These are phyloP conservation scores for Osmoderma eremita DNA, from an alignment of 2,888 invertebrate genomes.

Conservation along the genomic window DNA sequence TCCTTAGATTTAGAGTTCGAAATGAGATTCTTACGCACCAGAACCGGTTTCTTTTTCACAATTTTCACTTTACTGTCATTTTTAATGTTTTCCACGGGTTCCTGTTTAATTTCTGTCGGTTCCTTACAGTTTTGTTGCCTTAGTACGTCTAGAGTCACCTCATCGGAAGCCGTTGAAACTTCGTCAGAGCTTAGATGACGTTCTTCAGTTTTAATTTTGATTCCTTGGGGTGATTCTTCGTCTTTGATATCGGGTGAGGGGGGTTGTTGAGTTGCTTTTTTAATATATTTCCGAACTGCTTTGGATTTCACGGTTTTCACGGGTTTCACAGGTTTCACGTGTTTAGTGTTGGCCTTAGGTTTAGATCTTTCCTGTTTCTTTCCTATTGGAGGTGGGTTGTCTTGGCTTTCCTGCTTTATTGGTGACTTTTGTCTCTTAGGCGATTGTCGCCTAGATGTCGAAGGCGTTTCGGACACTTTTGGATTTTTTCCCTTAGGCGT, in stretches of 20 bases:
- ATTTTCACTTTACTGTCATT: not conserved
- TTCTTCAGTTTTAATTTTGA: slow-evolving; percentile 37
- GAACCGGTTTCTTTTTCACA: slow-evolving; percentile 7
- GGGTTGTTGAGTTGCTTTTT: slow-evolving; percentile 20
- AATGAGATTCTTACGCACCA: slow-evolving; percentile 40
- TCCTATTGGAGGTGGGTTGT: not conserved
- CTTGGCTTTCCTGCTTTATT: slow-evolving; percentile 52
- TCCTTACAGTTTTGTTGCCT: slow-evolving; percentile 41
- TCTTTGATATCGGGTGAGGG: not conserved
- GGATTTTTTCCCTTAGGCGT: slow-evolving; percentile 42
- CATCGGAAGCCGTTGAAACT: slow-evolving; percentile 44
- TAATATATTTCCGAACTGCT: slow-evolving; percentile 14
- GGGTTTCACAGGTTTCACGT: slow-evolving; percentile 38
- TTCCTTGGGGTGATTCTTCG: slow-evolving; percentile 15
- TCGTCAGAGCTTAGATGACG: slow-evolving; percentile 35
- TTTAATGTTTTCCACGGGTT: slow-evolving; percentile 21
- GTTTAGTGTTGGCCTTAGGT: slow-evolving; percentile 18
- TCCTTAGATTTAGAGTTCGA: slow-evolving; percentile 41
- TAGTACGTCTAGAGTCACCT: slow-evolving; percentile 42
- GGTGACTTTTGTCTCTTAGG: slow-evolving; percentile 64
- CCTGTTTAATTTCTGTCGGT: slow-evolving; percentile 34
- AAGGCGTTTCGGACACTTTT: slow-evolving; percentile 44
- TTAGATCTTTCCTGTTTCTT: not conserved
- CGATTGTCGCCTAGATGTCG: slow-evolving; percentile 44
- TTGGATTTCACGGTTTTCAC: slow-evolving; percentile 3